Percentiles rank a stretch among this genome's conserved stretches.
Evolutionary conservation across 2,797 vertebrate species (phyloP).

Genomic region (Acestrorhynchus altus): DNA sequence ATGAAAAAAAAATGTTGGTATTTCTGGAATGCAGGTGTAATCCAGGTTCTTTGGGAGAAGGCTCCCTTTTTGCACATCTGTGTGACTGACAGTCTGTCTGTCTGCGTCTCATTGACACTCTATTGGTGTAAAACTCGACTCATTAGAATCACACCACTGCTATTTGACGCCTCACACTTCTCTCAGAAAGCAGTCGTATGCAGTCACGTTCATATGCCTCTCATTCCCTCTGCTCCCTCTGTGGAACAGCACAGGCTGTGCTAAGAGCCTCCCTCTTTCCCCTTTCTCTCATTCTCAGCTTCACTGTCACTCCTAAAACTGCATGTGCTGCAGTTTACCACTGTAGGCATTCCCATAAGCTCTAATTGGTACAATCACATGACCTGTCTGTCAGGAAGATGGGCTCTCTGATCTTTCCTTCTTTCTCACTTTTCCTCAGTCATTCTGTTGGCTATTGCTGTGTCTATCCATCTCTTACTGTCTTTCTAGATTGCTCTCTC

Average conservation of each 20-base stretch:
- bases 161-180: constrained; percentile 24
- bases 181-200: constrained; percentile 1
- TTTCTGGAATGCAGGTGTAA: background rate
- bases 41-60: too few relatives aligned
- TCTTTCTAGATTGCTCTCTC: too few relatives aligned
- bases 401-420: constrained; percentile 29
- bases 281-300: constrained; percentile 10
- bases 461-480: background rate
- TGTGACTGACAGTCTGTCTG: background rate
- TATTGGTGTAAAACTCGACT: background rate
- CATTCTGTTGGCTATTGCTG: background rate
- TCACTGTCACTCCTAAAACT: constrained; percentile 31
- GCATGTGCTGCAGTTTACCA: constrained; percentile 18
- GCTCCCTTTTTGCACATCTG: too few relatives aligned
- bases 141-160: constrained; percentile 31
- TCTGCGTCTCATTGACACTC: background rate
- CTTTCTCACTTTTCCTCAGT: constrained; percentile 1
- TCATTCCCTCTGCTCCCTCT: background rate
- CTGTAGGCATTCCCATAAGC: constrained; percentile 19
- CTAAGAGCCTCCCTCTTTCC: constrained; percentile 27
- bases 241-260: constrained; percentile 24
- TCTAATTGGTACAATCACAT: constrained; percentile 34
- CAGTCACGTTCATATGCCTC: background rate
- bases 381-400: constrained; percentile 39
- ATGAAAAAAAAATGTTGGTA: too few relatives aligned